Percentiles rank a stretch among this genome's conserved stretches.
Conservation (phyloP, 2,888 invertebrate genomes). For the Stegana nigrithorax region DNA sequence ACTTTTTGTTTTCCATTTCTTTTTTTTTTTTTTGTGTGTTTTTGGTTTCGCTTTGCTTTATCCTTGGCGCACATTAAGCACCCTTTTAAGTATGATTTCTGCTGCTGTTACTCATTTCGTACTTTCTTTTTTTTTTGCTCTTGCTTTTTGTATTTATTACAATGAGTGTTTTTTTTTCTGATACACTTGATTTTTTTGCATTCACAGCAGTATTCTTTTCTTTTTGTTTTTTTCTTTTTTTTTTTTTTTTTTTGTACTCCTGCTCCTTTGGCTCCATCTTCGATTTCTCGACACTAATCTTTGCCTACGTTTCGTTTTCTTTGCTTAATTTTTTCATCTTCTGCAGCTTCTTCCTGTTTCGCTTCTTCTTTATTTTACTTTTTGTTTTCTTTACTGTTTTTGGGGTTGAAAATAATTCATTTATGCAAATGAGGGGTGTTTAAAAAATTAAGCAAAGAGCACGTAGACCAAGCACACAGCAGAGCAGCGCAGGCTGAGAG, state of each 20-base stretch:
- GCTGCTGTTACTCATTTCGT: conserved; percentile 1
- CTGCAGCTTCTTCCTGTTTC: no score
- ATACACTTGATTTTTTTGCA: conserved; percentile 54
- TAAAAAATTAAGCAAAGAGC: conserved; percentile 60
- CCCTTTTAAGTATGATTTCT: neutral
- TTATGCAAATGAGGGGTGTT: conserved; percentile 64
- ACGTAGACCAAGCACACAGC: conserved; percentile 50
- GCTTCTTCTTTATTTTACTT: conserved; percentile 16
- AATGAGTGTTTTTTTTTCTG: no score
- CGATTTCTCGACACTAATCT: neutral
- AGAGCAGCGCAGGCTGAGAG: conserved; percentile 35
- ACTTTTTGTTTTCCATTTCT: neutral
- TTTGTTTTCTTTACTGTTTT: conserved; percentile 37
- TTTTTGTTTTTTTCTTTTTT: conserved; percentile 20
- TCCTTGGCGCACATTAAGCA: no score
- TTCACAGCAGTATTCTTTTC: conserved; percentile 45
- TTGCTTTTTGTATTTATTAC: no score
- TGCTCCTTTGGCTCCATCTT: neutral
- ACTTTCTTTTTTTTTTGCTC: conserved; percentile 19
- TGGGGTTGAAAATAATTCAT: conserved; percentile 65
- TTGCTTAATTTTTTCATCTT: neutral
- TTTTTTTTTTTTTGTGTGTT: neutral
- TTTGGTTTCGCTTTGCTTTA: no score
- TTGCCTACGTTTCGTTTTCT: conserved; percentile 10
- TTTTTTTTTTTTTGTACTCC: neutral